These are phyloP conservation scores for Pristis pectinata DNA, from an alignment of 2,797 vertebrate species.

Conservation along the genomic window DNA sequence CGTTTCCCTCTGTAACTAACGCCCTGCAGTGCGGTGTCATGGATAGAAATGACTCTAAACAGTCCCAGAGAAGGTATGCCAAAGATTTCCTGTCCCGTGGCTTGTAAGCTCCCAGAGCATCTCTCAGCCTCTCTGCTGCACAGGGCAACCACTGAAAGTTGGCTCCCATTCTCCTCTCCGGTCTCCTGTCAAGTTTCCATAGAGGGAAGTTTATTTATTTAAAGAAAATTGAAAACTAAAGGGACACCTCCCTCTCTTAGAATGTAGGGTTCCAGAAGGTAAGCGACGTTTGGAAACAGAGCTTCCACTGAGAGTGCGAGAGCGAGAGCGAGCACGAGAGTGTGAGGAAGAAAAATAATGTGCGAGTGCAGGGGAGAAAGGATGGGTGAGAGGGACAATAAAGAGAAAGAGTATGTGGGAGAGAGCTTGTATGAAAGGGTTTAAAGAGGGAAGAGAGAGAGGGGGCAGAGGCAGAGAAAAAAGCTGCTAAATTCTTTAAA, in stretches of 20 bases:
- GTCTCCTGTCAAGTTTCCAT: constrained; percentile 25
- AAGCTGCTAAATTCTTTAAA: background rate
- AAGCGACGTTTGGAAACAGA: background rate
- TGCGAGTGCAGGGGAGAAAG: background rate
- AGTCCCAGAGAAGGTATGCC: constrained; percentile 63
- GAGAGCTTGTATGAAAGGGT: background rate
- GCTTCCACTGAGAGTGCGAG: background rate
- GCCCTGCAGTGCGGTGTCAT: background rate
- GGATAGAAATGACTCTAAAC: constrained; percentile 44
- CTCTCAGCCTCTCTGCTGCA: constrained; percentile 54
- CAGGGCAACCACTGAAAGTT: constrained; percentile 58
- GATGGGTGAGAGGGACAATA: background rate
- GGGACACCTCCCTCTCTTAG: background rate
- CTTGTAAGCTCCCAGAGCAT: constrained; percentile 52
- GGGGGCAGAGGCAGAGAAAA: too few species aligned
- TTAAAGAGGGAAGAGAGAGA: too few species aligned
- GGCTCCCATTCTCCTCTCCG: constrained; percentile 40
- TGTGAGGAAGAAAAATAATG: background rate
- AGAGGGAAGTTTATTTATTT: background rate
- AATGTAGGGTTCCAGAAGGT: background rate
- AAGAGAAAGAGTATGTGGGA: background rate
- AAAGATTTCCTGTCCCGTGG: constrained; percentile 63
- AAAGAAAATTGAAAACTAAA: background rate
- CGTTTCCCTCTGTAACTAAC: background rate
- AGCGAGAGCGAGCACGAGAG: too few species aligned